Conservation (phyloP, 2,113 vertebrate genomes). For the Hippocampus zosterae region DNA sequence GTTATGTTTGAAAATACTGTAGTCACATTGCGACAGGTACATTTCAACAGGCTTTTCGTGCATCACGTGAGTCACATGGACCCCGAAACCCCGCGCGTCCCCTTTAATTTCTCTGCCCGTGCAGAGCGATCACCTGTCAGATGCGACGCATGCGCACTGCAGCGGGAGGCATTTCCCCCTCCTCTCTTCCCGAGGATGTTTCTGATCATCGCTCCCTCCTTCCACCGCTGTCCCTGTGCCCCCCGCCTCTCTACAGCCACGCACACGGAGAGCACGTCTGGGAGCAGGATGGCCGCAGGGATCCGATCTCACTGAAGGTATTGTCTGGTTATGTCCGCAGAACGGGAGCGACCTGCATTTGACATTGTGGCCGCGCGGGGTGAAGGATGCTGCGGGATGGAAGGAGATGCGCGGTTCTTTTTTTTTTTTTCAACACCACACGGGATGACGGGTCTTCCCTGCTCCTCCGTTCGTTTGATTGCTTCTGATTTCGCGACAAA, state of each 20-base stretch:
- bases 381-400: conserved; percentile 63
- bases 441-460: conserved; percentile 24
- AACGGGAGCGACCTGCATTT: conserved; percentile 37
- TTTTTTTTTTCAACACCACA: background rate
- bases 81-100: conserved; percentile 50
- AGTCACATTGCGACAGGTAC: background rate
- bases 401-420: conserved; percentile 29
- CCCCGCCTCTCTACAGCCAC: conserved; percentile 58
- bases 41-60: background rate
- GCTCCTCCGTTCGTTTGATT: conserved; percentile 16
- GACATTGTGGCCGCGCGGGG: conserved; percentile 70
- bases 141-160: conserved; percentile 74
- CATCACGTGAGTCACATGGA: conserved; percentile 6
- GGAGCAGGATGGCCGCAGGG: conserved; percentile 57
- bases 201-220: conserved; percentile 60
- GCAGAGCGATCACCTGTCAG: conserved; percentile 74
- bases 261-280: conserved; percentile 28
- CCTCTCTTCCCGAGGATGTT: conserved; percentile 40
- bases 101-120: conserved; percentile 72
- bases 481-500: background rate
- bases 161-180: conserved; percentile 26
- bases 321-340: background rate
- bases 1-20: background rate
- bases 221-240: conserved; percentile 58
- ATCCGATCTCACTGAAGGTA: conserved; percentile 53